Conservation (phyloP, 2,113 vertebrate species). For the Malaclemys terrapin region DNA sequence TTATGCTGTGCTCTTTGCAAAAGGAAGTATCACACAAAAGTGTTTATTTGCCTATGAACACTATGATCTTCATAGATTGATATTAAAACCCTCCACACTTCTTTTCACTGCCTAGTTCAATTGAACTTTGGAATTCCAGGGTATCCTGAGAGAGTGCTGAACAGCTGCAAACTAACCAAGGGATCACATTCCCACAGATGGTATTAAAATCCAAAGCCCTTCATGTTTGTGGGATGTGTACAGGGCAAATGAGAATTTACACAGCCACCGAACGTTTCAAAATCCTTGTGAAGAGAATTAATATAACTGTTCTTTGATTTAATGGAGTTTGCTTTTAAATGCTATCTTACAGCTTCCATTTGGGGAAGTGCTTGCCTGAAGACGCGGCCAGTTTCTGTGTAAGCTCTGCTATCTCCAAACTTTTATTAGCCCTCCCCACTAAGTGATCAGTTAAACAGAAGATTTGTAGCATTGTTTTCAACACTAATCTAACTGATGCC, state of each 20-base stretch:
- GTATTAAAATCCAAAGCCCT: conserved; percentile 58
- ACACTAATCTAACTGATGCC: background rate
- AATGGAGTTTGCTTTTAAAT: background rate
- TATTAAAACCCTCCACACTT: conserved; percentile 59
- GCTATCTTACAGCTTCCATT: background rate
- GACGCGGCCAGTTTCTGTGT: background rate
- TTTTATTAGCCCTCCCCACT: background rate
- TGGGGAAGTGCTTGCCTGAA: background rate
- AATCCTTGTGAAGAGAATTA: conserved; percentile 2
- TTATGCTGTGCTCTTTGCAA: background rate
- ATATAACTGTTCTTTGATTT: conserved; percentile 30
- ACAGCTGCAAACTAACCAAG: conserved; percentile 62
- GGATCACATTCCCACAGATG: conserved; percentile 64
- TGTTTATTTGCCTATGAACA: conserved; percentile 67
- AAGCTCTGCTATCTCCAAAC: background rate
- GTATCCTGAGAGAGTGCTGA: conserved; percentile 55
- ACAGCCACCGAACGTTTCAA: conserved; percentile 35
- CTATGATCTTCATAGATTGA: conserved; percentile 23
- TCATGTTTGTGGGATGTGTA: conserved; percentile 40
- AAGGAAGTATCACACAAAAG: conserved; percentile 28
- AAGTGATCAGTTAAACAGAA: background rate
- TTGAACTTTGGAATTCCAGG: conserved; percentile 28
- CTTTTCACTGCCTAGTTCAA: conserved; percentile 54
- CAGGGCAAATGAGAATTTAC: conserved; percentile 57
- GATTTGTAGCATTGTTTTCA: background rate